phyloP scores from a whole-genome alignment of 2,113 vertebrate species.

The Periophthalmodon schlosseri region DNA sequence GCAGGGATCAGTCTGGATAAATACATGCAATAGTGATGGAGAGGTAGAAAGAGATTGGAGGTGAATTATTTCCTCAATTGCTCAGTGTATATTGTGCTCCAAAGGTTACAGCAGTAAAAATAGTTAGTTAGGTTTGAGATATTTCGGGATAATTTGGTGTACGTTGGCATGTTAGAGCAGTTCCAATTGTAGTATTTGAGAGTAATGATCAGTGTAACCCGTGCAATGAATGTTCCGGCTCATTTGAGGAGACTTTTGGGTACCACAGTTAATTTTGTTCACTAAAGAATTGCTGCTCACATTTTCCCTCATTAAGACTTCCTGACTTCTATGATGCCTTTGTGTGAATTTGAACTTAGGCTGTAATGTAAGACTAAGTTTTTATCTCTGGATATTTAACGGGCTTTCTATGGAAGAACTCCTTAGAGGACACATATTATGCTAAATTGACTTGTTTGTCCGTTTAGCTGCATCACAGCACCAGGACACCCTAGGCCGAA shows the following conservation, averaged over 20 bases:
- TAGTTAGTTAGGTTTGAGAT: constrained; percentile 43
- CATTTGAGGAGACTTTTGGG: constrained; percentile 57
- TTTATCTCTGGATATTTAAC: neutral
- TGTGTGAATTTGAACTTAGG: constrained; percentile 7
- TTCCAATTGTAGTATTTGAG: constrained; percentile 41
- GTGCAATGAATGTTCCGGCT: constrained; percentile 65
- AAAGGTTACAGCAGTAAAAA: constrained; percentile 52
- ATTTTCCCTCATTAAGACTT: constrained; percentile 45
- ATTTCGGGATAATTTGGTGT: constrained; percentile 50
- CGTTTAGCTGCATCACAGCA: too few relatives aligned
- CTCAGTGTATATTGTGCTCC: constrained; percentile 43
- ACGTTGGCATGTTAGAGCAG: constrained; percentile 37
- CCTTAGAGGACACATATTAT: neutral
- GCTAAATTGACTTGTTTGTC: too few relatives aligned
- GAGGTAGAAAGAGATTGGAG: constrained; percentile 27
- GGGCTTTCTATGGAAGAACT: neutral
- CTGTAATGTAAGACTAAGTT: neutral
- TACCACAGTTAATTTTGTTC: constrained; percentile 32
- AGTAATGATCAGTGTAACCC: constrained; percentile 40
- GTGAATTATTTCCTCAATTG: constrained; percentile 52
- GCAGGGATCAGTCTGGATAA: constrained; percentile 59
- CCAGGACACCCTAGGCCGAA: too few relatives aligned
- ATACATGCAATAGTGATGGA: constrained; percentile 45
- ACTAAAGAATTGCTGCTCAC: constrained; percentile 31
- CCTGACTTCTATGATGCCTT: constrained; percentile 39